Conservation (phyloP, 2,888 invertebrate species). For the Neocrepidodera transversa region DNA sequence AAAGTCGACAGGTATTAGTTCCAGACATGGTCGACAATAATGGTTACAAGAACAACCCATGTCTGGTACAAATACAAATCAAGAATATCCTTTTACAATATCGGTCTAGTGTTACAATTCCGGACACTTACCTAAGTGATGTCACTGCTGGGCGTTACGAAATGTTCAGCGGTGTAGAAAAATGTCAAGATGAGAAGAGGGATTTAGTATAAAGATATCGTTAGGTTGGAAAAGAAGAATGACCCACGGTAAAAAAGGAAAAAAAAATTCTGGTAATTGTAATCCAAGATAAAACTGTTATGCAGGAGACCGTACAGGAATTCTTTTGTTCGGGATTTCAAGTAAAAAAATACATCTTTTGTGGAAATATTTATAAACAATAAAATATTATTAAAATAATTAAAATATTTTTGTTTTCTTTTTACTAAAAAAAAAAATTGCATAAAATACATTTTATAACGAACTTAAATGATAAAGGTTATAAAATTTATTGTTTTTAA, state of each 20-base stretch:
- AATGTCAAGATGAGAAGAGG: slow-evolving; percentile 53
- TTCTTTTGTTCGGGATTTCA: slow-evolving; percentile 1
- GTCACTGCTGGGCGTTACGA: slow-evolving; percentile 31
- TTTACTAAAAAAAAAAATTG: too few relatives aligned
- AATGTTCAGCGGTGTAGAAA: slow-evolving; percentile 47
- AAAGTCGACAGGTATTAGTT: slow-evolving; percentile 57
- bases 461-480: too few relatives aligned
- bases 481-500: too few relatives aligned
- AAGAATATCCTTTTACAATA: slow-evolving; percentile 10
- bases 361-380: too few relatives aligned
- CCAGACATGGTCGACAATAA: slow-evolving; percentile 54
- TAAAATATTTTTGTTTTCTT: too few relatives aligned
- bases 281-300: slow-evolving; percentile 47
- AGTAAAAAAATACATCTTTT: too few relatives aligned
- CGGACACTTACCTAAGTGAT: slow-evolving; percentile 38
- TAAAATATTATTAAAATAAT: too few relatives aligned
- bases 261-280: slow-evolving; percentile 39
- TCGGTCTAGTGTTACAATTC: slow-evolving; percentile 53
- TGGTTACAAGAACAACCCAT: slow-evolving; percentile 52
- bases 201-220: slow-evolving; percentile 37
- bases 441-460: too few relatives aligned
- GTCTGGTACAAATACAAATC: slow-evolving; percentile 39
- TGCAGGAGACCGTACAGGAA: slow-evolving; percentile 4
- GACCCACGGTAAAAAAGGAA: slow-evolving; percentile 41
- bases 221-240: slow-evolving; percentile 34